phyloP scores from a whole-genome alignment of 1,140 invertebrate species.

The Aradophagus sp. region DNA sequence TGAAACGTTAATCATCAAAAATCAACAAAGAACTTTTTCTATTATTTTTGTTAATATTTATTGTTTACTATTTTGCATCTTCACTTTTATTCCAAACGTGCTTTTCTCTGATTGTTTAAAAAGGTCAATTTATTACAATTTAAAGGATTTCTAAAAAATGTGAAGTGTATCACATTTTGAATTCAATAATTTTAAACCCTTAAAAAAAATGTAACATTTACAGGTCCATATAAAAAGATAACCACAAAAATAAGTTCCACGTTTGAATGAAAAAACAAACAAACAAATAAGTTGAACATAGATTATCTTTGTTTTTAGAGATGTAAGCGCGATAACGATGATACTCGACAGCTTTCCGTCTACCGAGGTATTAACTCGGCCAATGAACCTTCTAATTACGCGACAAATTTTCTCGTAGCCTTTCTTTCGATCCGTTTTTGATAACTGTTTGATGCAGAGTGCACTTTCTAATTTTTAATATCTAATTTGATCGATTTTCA shows the following conservation, averaged over 20 bases:
- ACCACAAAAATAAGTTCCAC: background rate
- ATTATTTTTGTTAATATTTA: no score
- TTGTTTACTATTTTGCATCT: no score
- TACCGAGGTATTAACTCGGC: slow-evolving; percentile 1
- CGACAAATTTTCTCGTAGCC: slow-evolving; percentile 1
- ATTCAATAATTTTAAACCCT: no score
- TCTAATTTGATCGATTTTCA: slow-evolving; percentile 3
- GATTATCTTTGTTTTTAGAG: slow-evolving; percentile 10
- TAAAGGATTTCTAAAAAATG: no score
- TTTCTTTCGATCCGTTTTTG: background rate
- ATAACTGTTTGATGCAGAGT: background rate
- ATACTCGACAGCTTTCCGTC: background rate
- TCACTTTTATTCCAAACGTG: no score
- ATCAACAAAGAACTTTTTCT: no score
- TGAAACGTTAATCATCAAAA: no score
- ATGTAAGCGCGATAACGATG: slow-evolving; percentile 1
- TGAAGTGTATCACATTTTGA: no score
- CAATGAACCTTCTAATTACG: background rate
- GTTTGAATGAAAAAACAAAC: background rate
- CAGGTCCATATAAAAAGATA: background rate
- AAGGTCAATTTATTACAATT: no score
- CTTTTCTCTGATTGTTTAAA: no score
- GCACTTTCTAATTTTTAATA: background rate
- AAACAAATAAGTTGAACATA: slow-evolving; percentile 7
- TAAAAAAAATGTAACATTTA: background rate